A percentile compares a stretch with the other conserved stretches of the same genome.
phyloP scores from a whole-genome alignment of 2,888 invertebrate species.

The Arenicola marina region DNA sequence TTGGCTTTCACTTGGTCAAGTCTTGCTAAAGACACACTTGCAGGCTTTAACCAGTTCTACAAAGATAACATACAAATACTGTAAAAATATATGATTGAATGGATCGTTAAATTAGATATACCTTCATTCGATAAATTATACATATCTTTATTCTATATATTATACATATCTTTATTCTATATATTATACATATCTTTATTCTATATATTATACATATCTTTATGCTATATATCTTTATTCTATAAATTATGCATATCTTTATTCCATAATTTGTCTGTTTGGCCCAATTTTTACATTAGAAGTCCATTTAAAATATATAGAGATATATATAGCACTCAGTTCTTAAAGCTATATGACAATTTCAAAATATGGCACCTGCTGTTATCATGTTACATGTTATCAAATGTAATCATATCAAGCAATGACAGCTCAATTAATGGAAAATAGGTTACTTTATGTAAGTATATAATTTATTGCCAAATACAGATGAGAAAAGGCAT shows the following conservation, averaged over 20 bases:
- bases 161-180: background rate
- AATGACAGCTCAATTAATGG: no score
- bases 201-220: background rate
- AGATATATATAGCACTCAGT: no score
- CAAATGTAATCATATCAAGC: no score
- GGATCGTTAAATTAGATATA: background rate
- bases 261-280: background rate
- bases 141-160: background rate
- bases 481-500: no score
- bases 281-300: background rate
- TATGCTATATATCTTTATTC: background rate
- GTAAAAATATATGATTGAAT: background rate
- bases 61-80: background rate
- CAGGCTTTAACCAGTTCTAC: constrained; percentile 47
- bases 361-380: no score
- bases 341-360: no score
- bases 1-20: constrained; percentile 45
- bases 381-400: no score
- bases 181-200: background rate
- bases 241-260: background rate
- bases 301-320: background rate
- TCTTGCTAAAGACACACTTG: constrained; percentile 39
- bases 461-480: no score
- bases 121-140: background rate
- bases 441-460: no score